phyloP scores from a whole-genome alignment of 2,113 vertebrate genomes.

The Naja naja region DNA sequence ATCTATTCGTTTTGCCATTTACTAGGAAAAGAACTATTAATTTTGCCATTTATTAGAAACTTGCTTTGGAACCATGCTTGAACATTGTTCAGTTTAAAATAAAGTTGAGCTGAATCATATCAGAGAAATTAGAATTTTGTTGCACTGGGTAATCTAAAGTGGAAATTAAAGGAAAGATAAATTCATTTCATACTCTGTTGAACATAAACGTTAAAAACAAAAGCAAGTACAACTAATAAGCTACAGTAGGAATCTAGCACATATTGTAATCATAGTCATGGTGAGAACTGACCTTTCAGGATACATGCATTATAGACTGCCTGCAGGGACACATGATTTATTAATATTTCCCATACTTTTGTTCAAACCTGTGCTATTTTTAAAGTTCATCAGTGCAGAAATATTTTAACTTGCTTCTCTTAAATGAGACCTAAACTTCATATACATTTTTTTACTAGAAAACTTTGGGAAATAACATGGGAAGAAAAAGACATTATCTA shows the following conservation, averaged over 20 bases:
- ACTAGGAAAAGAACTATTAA: neutral
- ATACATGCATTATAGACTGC: constrained; percentile 50
- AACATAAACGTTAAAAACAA: constrained; percentile 1
- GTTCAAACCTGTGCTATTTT: constrained; percentile 14
- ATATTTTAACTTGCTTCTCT: constrained; percentile 2
- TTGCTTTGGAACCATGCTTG: neutral
- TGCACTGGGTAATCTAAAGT: neutral
- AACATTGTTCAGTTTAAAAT: neutral
- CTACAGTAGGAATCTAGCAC: neutral
- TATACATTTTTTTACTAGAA: neutral
- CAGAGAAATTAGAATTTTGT: neutral
- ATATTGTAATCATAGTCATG: constrained; percentile 32
- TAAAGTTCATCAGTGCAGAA: constrained; percentile 36
- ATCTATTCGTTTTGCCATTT: neutral
- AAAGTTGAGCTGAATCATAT: neutral
- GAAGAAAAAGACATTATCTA: neutral
- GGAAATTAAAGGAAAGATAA: neutral
- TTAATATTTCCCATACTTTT: constrained; percentile 32
- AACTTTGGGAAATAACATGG: neutral
- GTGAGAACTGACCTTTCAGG: constrained; percentile 34
- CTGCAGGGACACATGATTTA: constrained; percentile 51
- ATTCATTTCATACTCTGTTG: neutral
- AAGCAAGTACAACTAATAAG: constrained; percentile 5
- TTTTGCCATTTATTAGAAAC: neutral
- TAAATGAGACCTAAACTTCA: neutral